Evolutionary conservation across 1,140 invertebrate species (phyloP).

Genomic region (Lasaia peninsularis): DNA sequence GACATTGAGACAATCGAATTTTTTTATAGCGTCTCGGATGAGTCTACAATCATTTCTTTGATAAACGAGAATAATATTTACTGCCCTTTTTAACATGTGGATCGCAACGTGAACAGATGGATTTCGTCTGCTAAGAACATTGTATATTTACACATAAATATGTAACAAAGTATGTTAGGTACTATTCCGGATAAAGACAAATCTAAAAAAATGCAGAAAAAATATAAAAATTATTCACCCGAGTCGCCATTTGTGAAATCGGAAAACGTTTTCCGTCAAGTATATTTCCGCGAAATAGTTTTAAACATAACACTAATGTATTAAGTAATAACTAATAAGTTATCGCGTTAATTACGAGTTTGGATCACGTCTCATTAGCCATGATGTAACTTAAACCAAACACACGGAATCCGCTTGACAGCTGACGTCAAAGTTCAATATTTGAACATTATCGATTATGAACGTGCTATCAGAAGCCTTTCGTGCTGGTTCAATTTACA

Average conservation of each 20-base stretch:
- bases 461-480: slow-evolving; percentile 5
- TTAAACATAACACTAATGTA: neutral
- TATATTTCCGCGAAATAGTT: neutral
- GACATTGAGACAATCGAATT: slow-evolving; percentile 5
- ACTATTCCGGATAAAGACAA: too few species aligned
- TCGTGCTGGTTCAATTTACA: neutral
- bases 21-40: neutral
- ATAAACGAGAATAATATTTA: too few species aligned
- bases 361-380: slow-evolving; percentile 11
- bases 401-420: slow-evolving; percentile 18
- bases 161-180: too few species aligned
- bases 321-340: neutral
- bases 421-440: slow-evolving; percentile 8
- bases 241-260: neutral
- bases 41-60: neutral
- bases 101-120: too few species aligned
- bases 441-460: slow-evolving; percentile 10
- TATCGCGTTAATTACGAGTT: neutral
- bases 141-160: too few species aligned
- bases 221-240: too few species aligned
- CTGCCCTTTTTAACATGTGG: too few species aligned
- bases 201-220: too few species aligned
- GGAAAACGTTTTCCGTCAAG: neutral
- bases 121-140: too few species aligned
- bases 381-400: slow-evolving; percentile 17